phyloP scores from a whole-genome alignment of 2,797 vertebrate species.

The Gymnothorax javanicus region DNA sequence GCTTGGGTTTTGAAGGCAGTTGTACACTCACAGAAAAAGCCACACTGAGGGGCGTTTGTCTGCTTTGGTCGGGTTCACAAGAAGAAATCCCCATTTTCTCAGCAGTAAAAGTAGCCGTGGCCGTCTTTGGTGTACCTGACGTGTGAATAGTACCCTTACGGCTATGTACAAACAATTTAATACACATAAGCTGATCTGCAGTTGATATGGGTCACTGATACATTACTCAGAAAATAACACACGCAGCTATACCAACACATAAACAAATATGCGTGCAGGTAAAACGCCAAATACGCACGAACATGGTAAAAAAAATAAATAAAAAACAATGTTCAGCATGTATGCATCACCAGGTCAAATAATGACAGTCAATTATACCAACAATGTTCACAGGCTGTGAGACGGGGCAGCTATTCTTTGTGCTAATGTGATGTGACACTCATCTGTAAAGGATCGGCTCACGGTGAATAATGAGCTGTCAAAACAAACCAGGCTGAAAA shows the following conservation, averaged over 20 bases:
- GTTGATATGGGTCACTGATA: too few species aligned
- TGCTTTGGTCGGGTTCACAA: background rate
- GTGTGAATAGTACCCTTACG: background rate
- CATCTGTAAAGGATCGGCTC: background rate
- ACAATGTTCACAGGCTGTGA: background rate
- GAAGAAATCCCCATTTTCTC: background rate
- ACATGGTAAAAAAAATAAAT: background rate
- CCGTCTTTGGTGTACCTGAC: background rate
- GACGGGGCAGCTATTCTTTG: too few species aligned
- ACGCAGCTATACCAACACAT: background rate
- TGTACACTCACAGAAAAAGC: background rate
- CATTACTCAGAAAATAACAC: too few species aligned
- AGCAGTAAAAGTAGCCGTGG: background rate
- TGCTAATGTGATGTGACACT: constrained; percentile 23
- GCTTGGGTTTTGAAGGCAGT: background rate
- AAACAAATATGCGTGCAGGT: background rate
- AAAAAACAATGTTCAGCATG: background rate
- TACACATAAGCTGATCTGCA: too few species aligned
- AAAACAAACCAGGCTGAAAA: constrained; percentile 18
- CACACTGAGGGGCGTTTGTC: background rate
- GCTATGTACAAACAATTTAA: too few species aligned
- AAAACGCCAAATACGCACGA: background rate
- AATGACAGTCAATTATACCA: background rate
- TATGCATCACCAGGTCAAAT: background rate
- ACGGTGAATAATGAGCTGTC: background rate